Evolutionary conservation across 2,888 invertebrate species (phyloP).

Genomic region (Chrysolina haemoptera): DNA sequence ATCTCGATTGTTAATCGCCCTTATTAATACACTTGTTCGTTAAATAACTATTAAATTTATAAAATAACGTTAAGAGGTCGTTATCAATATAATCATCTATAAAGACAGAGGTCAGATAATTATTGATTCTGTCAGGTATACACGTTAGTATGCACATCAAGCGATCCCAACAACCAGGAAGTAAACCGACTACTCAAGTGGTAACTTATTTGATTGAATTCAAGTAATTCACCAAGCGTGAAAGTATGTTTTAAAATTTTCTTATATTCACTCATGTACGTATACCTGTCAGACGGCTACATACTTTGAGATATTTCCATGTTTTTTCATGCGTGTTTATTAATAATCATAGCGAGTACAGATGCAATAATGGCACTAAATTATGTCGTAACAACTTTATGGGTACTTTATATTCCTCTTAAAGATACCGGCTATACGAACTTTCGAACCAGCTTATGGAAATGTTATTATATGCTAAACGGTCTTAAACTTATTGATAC

Average conservation of each 20-base stretch:
- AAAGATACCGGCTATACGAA: constrained; percentile 41
- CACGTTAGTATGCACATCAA: not conserved
- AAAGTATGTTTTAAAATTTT: constrained; percentile 27
- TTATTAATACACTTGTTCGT: no score
- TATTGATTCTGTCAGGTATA: not conserved
- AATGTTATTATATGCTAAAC: constrained; percentile 49
- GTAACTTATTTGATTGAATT: not conserved
- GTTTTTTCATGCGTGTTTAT: constrained; percentile 35
- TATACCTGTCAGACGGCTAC: constrained; percentile 20
- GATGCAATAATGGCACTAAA: constrained; percentile 43
- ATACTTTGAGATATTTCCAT: constrained; percentile 34
- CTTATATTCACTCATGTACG: constrained; percentile 26
- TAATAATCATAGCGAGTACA: constrained; percentile 39
- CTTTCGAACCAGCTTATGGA: constrained; percentile 45
- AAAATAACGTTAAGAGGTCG: no score
- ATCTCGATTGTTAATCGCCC: no score
- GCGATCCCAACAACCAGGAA: not conserved
- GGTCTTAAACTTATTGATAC: constrained; percentile 40
- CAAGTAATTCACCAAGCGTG: constrained; percentile 25
- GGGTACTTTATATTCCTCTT: constrained; percentile 41
- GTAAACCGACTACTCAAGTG: not conserved
- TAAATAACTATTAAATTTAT: no score
- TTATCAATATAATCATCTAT: no score
- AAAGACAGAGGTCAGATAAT: no score
- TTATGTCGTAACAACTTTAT: constrained; percentile 46